These are phyloP conservation scores for Lasius fuliginosus DNA, from an alignment of 2,888 invertebrate species.

Conservation along the genomic window DNA sequence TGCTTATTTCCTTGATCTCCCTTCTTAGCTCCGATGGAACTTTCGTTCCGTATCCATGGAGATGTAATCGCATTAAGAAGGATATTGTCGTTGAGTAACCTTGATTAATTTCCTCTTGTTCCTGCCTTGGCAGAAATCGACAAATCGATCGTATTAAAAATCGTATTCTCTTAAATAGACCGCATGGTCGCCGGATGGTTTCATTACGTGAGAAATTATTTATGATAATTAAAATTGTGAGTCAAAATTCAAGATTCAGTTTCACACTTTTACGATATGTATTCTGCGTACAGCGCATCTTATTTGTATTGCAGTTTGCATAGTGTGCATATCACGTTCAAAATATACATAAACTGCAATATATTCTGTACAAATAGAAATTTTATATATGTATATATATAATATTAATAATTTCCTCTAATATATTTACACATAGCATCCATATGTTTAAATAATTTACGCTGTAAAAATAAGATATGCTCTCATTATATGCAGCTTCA, in stretches of 20 bases:
- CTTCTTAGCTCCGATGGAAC: conserved; percentile 51
- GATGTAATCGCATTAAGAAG: conserved; percentile 78
- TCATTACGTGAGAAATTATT: neutral
- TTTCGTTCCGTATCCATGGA: conserved; percentile 66
- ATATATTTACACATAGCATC: too few relatives aligned
- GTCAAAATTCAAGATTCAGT: neutral
- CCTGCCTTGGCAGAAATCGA: conserved; percentile 20
- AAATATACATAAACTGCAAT: too few relatives aligned
- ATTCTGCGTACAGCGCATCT: too few relatives aligned
- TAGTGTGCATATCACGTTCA: too few relatives aligned
- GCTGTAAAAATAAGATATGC: too few relatives aligned
- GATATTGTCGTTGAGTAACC: conserved; percentile 73
- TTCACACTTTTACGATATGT: neutral
- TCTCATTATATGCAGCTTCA: too few relatives aligned
- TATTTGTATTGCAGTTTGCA: too few relatives aligned
- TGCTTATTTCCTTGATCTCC: conserved; percentile 49
- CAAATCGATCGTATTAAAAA: conserved; percentile 39
- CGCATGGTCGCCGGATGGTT: neutral
- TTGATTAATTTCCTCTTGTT: conserved; percentile 73
- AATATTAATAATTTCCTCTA: too few relatives aligned
- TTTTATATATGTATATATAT: too few relatives aligned
- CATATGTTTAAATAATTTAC: too few relatives aligned
- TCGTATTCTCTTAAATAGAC: conserved; percentile 23
- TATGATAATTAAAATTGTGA: neutral
- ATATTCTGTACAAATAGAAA: too few relatives aligned